Evolutionary conservation across 2,797 vertebrate species (phyloP).

Genomic region (Girardinus metallicus): DNA sequence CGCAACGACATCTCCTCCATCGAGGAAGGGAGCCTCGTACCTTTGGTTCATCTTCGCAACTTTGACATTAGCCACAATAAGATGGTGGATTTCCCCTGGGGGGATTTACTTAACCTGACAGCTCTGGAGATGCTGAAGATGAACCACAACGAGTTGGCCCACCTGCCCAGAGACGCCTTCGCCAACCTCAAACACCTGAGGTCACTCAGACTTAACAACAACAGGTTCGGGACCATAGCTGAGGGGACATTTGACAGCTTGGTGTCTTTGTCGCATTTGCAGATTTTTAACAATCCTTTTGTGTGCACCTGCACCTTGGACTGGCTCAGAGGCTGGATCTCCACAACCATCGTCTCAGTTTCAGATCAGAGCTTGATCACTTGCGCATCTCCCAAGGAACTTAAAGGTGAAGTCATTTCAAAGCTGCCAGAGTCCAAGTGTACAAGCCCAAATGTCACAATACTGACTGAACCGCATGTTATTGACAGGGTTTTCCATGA

Average conservation of each 20-base stretch:
- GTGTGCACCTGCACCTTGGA: slow-evolving; percentile 87
- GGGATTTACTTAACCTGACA: slow-evolving; percentile 89
- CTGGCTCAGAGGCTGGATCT: slow-evolving; percentile 92
- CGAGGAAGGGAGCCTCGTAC: slow-evolving; percentile 82
- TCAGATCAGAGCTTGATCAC: slow-evolving; percentile 82
- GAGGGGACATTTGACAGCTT: slow-evolving; percentile 91
- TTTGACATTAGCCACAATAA: slow-evolving; percentile 94
- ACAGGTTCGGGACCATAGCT: slow-evolving; percentile 83
- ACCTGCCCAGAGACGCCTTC: slow-evolving; percentile 88
- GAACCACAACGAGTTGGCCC: slow-evolving; percentile 91
- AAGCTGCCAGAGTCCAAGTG: slow-evolving; percentile 83
- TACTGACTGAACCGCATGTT: slow-evolving; percentile 76
- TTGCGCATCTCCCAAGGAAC: slow-evolving; percentile 83
- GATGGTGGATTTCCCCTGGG: slow-evolving; percentile 92
- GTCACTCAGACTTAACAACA: slow-evolving; percentile 92
- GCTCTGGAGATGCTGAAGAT: slow-evolving; percentile 91
- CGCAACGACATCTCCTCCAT: slow-evolving; percentile 87
- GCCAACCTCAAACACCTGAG: slow-evolving; percentile 86
- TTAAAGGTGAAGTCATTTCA: slow-evolving; percentile 81
- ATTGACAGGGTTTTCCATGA: slow-evolving; percentile 76
- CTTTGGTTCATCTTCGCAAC: slow-evolving; percentile 87
- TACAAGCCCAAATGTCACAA: slow-evolving; percentile 75
- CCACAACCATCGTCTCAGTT: slow-evolving; percentile 81
- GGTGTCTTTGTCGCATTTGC: slow-evolving; percentile 87
- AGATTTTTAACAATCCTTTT: slow-evolving; percentile 92